Base-by-base conservation (phyloP, 2,113 vertebrate genomes). In the Protobothrops mucrosquamatus region DNA sequence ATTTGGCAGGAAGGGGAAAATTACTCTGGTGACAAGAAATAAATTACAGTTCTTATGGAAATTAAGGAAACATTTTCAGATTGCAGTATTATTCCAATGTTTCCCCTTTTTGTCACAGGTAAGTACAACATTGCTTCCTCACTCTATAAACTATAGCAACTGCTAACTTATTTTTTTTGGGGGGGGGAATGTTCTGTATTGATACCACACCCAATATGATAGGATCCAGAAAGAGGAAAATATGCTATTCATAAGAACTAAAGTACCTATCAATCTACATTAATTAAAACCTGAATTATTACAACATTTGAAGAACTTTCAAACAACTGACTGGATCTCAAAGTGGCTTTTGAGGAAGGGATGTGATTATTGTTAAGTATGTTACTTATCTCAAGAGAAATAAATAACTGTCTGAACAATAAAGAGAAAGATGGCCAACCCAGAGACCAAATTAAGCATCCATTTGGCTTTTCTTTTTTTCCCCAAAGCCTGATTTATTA, bases 41-140 rank as follows among this genome's bases (percentile, higher is more conserved):
- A 94, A 93, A 95, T 93, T 86, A 89, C 18, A 1, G 54, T 18
- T 95, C 94, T 95, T 94, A 94, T 22, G 87, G 91, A 91, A 95
- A 93, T 91, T 95, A 92, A 88, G 89, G 74, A 46, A 15, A 88
- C 93, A 95, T 91, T 93, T 94, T 95, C 91, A 89, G 94, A 96
- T 94, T 92, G 93, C 12, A 93, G 1, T 96, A 89, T 91, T 89
- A 93, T 96, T 94, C 95, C 86, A 95, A 74, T 86, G 18, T 3
- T 91, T 39, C 69, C 94, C 94, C 94, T 95, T 52, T 57, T 93
- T 96, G 39, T 94, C 94, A 95, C 92, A 92, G 85, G 89, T 87
- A 48, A 92, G 55, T 9, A 61, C 54, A 95, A 94, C 87, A 91
- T 81, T 85, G 52, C 48, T 95, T 95, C n/a, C 59, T 29, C 91